These are phyloP conservation scores for Tiaroga cobitis DNA, from an alignment of 2,797 vertebrate species.

Conservation along the genomic window DNA sequence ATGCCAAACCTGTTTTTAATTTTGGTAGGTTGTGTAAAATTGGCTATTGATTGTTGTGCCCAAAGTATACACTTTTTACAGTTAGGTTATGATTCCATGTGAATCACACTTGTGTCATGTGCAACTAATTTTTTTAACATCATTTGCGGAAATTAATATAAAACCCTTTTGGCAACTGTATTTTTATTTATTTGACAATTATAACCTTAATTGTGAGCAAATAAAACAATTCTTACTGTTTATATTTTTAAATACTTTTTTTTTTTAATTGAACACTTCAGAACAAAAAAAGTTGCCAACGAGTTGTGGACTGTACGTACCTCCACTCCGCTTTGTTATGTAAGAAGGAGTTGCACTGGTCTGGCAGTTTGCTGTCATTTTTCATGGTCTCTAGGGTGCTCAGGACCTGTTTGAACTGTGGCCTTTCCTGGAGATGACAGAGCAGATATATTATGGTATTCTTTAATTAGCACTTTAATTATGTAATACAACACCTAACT, in stretches of 20 bases:
- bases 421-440: constrained; percentile 84
- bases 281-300: not conserved
- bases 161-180: not conserved
- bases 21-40: not conserved
- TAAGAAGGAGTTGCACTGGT: constrained; percentile 97
- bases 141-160: not conserved
- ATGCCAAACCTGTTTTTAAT: not conserved
- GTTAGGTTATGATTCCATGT: not conserved
- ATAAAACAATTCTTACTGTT: not conserved
- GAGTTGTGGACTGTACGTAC: constrained; percentile 68
- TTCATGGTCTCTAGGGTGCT: constrained; percentile 93
- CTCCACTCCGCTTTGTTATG: constrained; percentile 98
- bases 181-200: not conserved
- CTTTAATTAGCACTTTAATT: not conserved
- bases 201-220: not conserved
- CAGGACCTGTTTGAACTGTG: constrained; percentile 94
- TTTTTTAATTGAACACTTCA: not conserved
- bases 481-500: not conserved
- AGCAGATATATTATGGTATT: constrained; percentile 8
- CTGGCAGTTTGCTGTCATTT: constrained; percentile 91
- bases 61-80: not conserved
- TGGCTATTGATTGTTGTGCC: not conserved
- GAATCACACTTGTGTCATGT: not conserved
- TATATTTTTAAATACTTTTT: too few relatives aligned
- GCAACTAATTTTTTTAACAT: not conserved